Evolutionary conservation across 2,888 invertebrate genomes (phyloP).

Genomic region (Drosophila neonasuta): DNA sequence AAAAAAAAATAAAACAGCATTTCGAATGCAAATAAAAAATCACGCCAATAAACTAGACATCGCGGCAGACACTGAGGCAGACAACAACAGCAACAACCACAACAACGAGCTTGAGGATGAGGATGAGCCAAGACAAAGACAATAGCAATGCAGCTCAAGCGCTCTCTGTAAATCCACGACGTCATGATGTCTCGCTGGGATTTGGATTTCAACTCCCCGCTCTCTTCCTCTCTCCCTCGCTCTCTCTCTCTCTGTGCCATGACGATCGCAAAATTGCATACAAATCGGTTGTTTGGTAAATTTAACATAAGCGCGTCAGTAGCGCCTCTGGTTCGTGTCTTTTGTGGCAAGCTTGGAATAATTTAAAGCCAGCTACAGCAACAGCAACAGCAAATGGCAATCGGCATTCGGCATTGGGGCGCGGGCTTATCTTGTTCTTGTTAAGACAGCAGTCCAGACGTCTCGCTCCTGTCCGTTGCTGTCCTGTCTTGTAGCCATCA

Average conservation of each 20-base stretch:
- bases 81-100: neutral
- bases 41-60: slow-evolving; percentile 81
- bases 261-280: slow-evolving; percentile 72
- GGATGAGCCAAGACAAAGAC: slow-evolving; percentile 22
- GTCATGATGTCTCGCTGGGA: slow-evolving; percentile 80
- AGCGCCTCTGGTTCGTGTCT: slow-evolving; percentile 70
- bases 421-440: slow-evolving; percentile 68
- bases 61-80: slow-evolving; percentile 56
- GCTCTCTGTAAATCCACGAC: slow-evolving; percentile 63
- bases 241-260: slow-evolving; percentile 1
- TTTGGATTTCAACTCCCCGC: slow-evolving; percentile 63
- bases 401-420: slow-evolving; percentile 25
- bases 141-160: slow-evolving; percentile 32
- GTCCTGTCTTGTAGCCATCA: slow-evolving; percentile 75
- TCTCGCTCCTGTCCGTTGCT: slow-evolving; percentile 56
- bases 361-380: slow-evolving; percentile 56
- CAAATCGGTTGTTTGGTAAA: slow-evolving; percentile 80
- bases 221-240: slow-evolving; percentile 5
- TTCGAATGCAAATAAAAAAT: slow-evolving; percentile 80
- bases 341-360: slow-evolving; percentile 69
- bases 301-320: slow-evolving; percentile 76
- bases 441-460: slow-evolving; percentile 48
- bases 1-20: slow-evolving; percentile 43
- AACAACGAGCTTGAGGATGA: slow-evolving; percentile 7
- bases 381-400: slow-evolving; percentile 40